A percentile compares a stretch with the other conserved stretches of the same genome.
Conservation (phyloP, 2,113 vertebrate species). For the Empidonax alnorum region DNA sequence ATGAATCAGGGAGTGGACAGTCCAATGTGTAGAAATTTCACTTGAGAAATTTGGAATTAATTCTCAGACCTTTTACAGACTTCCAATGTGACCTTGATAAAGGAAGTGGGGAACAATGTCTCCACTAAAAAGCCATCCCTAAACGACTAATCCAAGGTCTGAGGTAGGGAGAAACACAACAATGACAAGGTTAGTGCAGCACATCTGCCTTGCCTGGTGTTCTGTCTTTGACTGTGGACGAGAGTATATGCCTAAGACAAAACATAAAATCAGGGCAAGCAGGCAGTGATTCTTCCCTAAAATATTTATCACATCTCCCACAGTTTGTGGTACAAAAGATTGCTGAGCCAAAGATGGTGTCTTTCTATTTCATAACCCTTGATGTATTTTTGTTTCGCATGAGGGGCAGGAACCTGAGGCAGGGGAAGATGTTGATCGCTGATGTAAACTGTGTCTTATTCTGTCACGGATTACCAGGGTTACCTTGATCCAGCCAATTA, state of each 20-base stretch:
- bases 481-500: background rate
- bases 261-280: background rate
- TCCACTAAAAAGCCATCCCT: background rate
- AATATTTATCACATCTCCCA: background rate
- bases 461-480: background rate
- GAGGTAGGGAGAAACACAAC: background rate
- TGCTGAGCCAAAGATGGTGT: background rate
- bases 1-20: slow-evolving; percentile 24
- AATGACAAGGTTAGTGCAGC: background rate
- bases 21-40: background rate
- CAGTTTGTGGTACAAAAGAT: background rate
- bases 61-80: background rate
- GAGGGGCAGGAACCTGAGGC: background rate
- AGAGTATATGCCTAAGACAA: background rate
- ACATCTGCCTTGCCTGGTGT: background rate
- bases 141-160: background rate
- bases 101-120: background rate
- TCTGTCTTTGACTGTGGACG: background rate
- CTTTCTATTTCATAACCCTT: background rate
- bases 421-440: background rate
- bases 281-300: background rate
- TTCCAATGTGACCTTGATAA: background rate
- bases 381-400: background rate
- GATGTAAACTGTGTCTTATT: background rate
- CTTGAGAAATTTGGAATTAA: background rate